Base-by-base conservation (phyloP, 2,797 vertebrate genomes). In the Gallinago solitaria region DNA sequence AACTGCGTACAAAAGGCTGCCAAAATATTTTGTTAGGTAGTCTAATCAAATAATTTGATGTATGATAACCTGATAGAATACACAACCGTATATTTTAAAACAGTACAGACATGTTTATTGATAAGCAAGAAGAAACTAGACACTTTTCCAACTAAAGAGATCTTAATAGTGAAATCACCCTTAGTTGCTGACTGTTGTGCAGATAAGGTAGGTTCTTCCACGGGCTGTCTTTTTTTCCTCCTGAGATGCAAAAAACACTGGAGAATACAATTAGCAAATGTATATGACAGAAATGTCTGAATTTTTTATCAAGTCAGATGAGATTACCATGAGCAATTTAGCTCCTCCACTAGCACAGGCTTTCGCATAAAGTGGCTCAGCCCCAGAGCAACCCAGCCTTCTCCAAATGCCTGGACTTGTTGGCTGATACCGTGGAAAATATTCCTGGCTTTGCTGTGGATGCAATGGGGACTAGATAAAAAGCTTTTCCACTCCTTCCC, bases 371-470 rank as follows among this genome's bases (percentile, higher is more conserved):
- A 61, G 7, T 2, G 8, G 9, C 70, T 73, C 24, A 69, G 19
- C 6, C 19, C 10, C 15, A 90, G 35, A 41, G 32, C 20, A 11
- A 24, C 14, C 9, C 4, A 73, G 19, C 16, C 23, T 79, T 60
- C 48, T 56, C 33, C 16, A 16, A 54, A 0, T 16, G 5, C 51
- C 35, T 47, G 50, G 48, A 12, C 0, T 1, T 59, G 3, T 24
- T 82, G 57, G 11, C 3, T 87, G 79, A n/a, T 23, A 69, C 10
- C 10, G 30, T 9, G 33, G 35, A 37, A 9, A 23, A 23, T 54
- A 60, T 21, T 9, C 27, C 12, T 35, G 6, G 15, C 11, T 84
- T 89, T 81, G 32, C 15, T 59, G 17, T 9, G 77, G 37, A 14
- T 86, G 28, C 28, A 79, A 30, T 1, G 7, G 6, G 4, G 30